Percentiles rank a stretch among this genome's conserved stretches.
Evolutionary conservation across 2,888 invertebrate species (phyloP).

Genomic region (Epistrophe eligans): DNA sequence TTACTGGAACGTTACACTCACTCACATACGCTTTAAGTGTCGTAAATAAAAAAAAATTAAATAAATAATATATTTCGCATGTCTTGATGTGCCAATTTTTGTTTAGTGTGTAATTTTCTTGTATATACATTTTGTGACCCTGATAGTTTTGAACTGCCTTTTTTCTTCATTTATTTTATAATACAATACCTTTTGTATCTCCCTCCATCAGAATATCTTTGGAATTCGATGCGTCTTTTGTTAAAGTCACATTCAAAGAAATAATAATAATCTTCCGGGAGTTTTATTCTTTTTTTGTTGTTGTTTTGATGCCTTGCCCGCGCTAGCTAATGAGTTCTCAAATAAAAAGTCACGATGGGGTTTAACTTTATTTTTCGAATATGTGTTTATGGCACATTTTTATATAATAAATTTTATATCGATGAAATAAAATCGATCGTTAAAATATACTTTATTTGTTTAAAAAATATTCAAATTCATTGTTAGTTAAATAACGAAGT

Average conservation of each 20-base stretch:
- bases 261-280: conserved; percentile 3
- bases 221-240: conserved; percentile 19
- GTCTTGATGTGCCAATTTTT: conserved; percentile 23
- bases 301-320: background rate
- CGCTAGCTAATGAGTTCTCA: conserved; percentile 8
- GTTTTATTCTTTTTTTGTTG: background rate
- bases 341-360: conserved; percentile 4
- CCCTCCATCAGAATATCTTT: conserved; percentile 9
- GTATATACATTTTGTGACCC: conserved; percentile 22
- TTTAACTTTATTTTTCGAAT: background rate
- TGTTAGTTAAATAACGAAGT: background rate
- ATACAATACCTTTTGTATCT: background rate
- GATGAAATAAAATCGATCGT: conserved; percentile 46
- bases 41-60: background rate
- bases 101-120: conserved; percentile 2
- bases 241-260: background rate
- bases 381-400: conserved; percentile 8
- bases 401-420: conserved; percentile 21
- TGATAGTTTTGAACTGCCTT: conserved; percentile 1
- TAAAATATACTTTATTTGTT: conserved; percentile 26
- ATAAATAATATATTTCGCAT: conserved; percentile 48
- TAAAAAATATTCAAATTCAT: background rate
- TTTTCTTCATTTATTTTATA: background rate
- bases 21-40: background rate
- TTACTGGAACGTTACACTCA: conserved; percentile 30